Percentiles rank a stretch among this genome's conserved stretches.
Conservation (phyloP, 2,888 invertebrate species). For the Pristionchus entomophagus region DNA sequence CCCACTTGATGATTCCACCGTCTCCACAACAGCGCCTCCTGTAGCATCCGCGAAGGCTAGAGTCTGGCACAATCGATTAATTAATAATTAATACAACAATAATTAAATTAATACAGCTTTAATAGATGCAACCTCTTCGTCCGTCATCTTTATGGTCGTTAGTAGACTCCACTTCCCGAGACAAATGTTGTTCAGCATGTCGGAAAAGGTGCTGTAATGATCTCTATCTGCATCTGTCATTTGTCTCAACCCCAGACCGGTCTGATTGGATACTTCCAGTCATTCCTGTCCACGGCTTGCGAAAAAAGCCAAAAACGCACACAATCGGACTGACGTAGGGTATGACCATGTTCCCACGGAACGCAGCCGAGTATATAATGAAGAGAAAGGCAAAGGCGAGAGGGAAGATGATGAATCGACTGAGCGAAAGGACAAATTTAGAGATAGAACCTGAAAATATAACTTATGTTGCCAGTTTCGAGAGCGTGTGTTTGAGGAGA, state of each 20-base stretch:
- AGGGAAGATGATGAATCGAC: neutral
- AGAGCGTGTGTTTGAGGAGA: too few species aligned
- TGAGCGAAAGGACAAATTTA: neutral
- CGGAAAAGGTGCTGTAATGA: constrained; percentile 22
- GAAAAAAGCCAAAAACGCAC: neutral
- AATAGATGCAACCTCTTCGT: constrained; percentile 45
- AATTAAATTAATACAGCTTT: too few species aligned
- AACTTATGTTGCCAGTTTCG: too few species aligned
- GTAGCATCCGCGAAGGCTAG: neutral
- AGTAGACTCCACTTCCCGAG: neutral
- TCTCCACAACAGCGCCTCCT: neutral
- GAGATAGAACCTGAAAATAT: constrained; percentile 8
- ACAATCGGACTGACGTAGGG: neutral
- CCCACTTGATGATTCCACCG: neutral
- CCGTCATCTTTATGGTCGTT: neutral
- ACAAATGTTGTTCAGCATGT: neutral
- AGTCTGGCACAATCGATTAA: neutral
- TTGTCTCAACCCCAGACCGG: neutral
- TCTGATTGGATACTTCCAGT: neutral
- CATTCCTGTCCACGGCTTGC: neutral
- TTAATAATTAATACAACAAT: too few species aligned
- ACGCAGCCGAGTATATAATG: constrained; percentile 35
- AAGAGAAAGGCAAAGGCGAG: constrained; percentile 13
- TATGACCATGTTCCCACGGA: constrained; percentile 34
- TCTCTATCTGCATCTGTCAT: neutral